Percentiles rank a stretch among this genome's conserved stretches.
These are phyloP conservation scores for Zoanthus sansibaricus DNA, from an alignment of 92 coral and sea anemone genomes.

Conservation along the genomic window DNA sequence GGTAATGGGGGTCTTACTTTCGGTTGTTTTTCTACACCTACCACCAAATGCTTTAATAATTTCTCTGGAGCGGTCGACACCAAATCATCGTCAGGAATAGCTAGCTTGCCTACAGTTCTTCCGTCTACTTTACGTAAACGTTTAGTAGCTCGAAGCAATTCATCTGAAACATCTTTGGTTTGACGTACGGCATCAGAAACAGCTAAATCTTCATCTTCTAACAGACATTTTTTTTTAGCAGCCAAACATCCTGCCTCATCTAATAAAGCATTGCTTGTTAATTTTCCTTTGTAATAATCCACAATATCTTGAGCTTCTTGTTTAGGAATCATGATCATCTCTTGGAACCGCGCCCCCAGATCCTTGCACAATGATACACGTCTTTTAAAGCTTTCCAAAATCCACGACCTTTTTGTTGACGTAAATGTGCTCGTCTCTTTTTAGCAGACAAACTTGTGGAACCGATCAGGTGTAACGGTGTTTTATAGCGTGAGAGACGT, in stretches of 20 bases:
- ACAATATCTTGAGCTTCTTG: neutral
- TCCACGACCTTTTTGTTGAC: constrained; percentile 33
- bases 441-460: constrained; percentile 30
- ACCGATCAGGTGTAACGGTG: constrained; percentile 40
- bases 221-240: constrained; percentile 28
- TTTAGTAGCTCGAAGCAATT: too few species aligned
- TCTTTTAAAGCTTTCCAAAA: constrained; percentile 43
- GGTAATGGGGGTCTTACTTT: too few species aligned
- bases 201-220: constrained; percentile 3
- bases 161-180: too few species aligned
- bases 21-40: too few species aligned
- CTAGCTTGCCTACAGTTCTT: too few species aligned
- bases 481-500: neutral
- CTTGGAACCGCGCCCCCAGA: neutral
- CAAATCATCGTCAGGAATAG: too few species aligned
- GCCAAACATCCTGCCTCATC: constrained; percentile 11
- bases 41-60: too few species aligned
- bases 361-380: constrained; percentile 21
- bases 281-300: neutral
- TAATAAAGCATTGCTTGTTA: neutral
- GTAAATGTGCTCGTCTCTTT: constrained; percentile 35
- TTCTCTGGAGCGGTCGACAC: too few species aligned
- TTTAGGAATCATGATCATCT: constrained; percentile 20
- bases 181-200: too few species aligned
- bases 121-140: too few species aligned